phyloP scores from a whole-genome alignment of 2,888 invertebrate species.

The Linnaemya vulpina region DNA sequence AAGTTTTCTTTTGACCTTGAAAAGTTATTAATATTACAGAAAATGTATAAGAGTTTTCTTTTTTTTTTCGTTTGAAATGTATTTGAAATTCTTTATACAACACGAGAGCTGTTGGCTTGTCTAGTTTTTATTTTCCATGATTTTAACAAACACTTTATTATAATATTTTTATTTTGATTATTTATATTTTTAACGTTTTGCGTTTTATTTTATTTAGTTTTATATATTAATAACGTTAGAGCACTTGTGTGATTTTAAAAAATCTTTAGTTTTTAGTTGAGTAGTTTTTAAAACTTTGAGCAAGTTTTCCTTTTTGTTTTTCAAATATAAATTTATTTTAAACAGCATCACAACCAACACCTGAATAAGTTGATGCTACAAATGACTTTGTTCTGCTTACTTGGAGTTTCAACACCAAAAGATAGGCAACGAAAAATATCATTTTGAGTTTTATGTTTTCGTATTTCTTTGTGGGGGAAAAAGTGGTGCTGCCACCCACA shows the following conservation, averaged over 20 bases:
- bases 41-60: slow-evolving; percentile 13
- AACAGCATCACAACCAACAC: slow-evolving; percentile 62
- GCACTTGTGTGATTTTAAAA: slow-evolving; percentile 11
- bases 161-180: background rate
- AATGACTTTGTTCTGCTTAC: slow-evolving; percentile 69
- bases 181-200: slow-evolving; percentile 8
- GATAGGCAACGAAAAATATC: slow-evolving; percentile 66
- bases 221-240: slow-evolving; percentile 17
- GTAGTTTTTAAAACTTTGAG: background rate
- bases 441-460: slow-evolving; percentile 1
- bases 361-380: slow-evolving; percentile 69
- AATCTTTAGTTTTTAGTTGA: background rate
- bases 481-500: slow-evolving; percentile 1
- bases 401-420: slow-evolving; percentile 67
- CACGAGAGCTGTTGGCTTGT: slow-evolving; percentile 29
- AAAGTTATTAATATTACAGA: slow-evolving; percentile 59
- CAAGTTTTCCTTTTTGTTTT: background rate
- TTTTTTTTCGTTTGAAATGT: background rate
- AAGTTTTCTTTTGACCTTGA: slow-evolving; percentile 62
- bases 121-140: slow-evolving; percentile 4
- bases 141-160: slow-evolving; percentile 11
- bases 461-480: slow-evolving; percentile 14
- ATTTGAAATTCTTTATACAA: slow-evolving; percentile 8
- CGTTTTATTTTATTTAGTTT: background rate
- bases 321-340: background rate